Conservation (phyloP, 1,140 invertebrate genomes). For the Orius insidiosus region DNA sequence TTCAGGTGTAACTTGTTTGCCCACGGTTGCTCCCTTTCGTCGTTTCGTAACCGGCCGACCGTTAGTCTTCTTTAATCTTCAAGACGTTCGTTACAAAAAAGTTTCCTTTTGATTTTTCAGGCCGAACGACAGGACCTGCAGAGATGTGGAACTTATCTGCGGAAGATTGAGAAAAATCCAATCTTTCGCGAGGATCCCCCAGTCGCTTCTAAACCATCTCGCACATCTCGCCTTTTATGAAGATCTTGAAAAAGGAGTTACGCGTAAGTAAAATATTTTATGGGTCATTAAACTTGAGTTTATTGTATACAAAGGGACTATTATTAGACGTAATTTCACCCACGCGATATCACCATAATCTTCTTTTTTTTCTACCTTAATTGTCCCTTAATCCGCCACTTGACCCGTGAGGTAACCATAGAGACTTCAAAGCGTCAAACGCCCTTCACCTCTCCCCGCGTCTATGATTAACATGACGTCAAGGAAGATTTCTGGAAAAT, state of each 20-base stretch:
- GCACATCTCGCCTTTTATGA: slow-evolving; percentile 57
- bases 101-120: slow-evolving; percentile 37
- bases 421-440: too few species aligned
- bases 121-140: slow-evolving; percentile 48
- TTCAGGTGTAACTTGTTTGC: too few species aligned
- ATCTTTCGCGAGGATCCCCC: slow-evolving; percentile 47
- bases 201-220: slow-evolving; percentile 51
- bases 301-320: background rate
- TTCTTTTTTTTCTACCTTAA: slow-evolving; percentile 4
- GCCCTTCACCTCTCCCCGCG: too few species aligned
- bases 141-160: slow-evolving; percentile 49
- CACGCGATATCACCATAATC: background rate
- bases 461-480: too few species aligned
- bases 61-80: too few species aligned
- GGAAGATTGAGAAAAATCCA: slow-evolving; percentile 39
- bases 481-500: too few species aligned
- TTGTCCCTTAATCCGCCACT: background rate
- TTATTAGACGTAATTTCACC: too few species aligned
- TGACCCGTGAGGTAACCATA: background rate
- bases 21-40: too few species aligned
- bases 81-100: background rate
- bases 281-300: too few species aligned
- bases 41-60: too few species aligned
- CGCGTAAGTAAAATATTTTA: slow-evolving; percentile 38
- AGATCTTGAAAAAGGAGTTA: slow-evolving; percentile 58